Evolutionary conservation across 2,113 vertebrate genomes (phyloP).

Genomic region (Asarcornis scutulata): DNA sequence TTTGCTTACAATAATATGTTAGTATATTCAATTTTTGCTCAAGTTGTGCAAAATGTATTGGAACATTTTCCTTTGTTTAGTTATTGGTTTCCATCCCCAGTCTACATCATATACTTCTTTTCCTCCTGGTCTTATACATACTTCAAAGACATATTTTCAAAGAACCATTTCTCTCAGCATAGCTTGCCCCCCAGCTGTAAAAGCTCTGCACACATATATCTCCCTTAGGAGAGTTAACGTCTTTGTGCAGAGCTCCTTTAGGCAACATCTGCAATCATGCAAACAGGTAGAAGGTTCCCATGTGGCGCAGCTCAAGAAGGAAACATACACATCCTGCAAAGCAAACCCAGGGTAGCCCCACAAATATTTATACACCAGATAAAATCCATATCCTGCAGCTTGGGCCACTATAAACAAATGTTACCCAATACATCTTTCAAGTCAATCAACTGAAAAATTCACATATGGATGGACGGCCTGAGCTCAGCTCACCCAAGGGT

Average conservation of each 20-base stretch:
- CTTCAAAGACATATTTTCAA: conserved; percentile 51
- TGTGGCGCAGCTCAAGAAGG: not conserved
- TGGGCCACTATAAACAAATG: not conserved
- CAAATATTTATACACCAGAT: not conserved
- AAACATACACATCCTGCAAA: not conserved
- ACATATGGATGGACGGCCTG: not conserved
- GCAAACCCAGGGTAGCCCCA: not conserved
- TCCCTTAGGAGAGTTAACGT: not conserved
- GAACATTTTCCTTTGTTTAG: not conserved
- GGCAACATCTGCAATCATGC: conserved; percentile 19
- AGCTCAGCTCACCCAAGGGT: not conserved
- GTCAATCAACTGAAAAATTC: not conserved
- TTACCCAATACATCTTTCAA: not conserved
- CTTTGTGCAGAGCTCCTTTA: conserved; percentile 23
- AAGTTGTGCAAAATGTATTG: not conserved
- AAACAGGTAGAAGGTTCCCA: conserved; percentile 41
- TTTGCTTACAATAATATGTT: not conserved
- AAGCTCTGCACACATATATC: conserved; percentile 23
- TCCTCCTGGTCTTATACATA: conserved; percentile 33
- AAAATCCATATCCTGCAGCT: conserved; percentile 18
- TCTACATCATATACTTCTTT: not conserved
- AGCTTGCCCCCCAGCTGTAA: not conserved
- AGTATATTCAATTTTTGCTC: not conserved
- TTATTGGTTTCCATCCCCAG: not conserved
- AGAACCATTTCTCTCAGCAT: not conserved